These are phyloP conservation scores for Oscheius sp. DNA, from an alignment of 2,888 invertebrate species.

Conservation along the genomic window DNA sequence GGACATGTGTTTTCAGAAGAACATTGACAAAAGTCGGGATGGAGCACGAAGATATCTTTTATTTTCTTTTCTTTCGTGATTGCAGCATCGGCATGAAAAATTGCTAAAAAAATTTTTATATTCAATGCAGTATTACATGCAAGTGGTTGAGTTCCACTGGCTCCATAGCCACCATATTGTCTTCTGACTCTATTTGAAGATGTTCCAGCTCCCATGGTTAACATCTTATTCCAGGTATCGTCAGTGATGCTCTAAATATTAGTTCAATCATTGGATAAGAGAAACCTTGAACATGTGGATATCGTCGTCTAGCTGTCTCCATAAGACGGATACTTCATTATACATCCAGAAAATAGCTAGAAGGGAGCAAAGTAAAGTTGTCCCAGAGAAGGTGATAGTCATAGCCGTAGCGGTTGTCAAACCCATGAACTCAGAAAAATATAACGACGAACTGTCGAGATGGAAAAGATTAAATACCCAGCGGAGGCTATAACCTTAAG, in stretches of 20 bases:
- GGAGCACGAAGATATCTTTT: neutral
- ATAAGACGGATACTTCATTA: constrained; percentile 11
- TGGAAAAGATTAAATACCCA: neutral
- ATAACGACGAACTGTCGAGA: neutral
- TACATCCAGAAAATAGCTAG: constrained; percentile 1
- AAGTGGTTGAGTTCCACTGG: neutral
- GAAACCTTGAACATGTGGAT: constrained; percentile 26
- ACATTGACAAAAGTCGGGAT: constrained; percentile 7
- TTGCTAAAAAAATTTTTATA: no score
- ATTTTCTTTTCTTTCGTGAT: no score
- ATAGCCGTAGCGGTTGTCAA: neutral
- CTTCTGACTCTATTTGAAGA: constrained; percentile 3
- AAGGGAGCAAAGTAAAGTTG: constrained; percentile 12
- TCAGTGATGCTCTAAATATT: constrained; percentile 19
- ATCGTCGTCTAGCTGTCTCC: constrained; percentile 25
- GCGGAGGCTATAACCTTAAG: constrained; percentile 6
- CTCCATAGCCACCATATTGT: constrained; percentile 13
- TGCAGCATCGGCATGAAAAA: no score
- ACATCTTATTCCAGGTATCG: constrained; percentile 25
- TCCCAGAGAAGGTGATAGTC: constrained; percentile 20
- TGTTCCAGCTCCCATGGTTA: constrained; percentile 22
- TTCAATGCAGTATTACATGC: neutral
- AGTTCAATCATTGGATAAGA: neutral
- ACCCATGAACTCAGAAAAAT: neutral
- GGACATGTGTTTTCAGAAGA: constrained; percentile 7